Evolutionary conservation across 2,113 vertebrate genomes (phyloP).

Genomic region (Dunckerocampus dactyliophorus): DNA sequence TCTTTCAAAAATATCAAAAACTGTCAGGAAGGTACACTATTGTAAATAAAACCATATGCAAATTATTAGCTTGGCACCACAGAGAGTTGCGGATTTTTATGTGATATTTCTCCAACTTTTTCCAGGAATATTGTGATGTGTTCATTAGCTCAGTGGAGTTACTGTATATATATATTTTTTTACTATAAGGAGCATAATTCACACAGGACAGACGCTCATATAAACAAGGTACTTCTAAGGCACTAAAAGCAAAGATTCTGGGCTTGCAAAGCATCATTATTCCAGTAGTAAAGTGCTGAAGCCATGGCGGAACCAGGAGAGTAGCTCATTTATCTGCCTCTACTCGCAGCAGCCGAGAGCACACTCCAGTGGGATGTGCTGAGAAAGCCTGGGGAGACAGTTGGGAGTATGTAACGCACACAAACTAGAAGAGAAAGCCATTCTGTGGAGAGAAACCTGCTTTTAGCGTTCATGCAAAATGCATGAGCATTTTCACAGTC

Average conservation of each 20-base stretch:
- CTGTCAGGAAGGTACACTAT: not conserved
- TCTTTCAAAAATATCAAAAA: conserved; percentile 23
- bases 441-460: conserved; percentile 16
- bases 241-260: conserved; percentile 53
- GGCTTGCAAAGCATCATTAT: conserved; percentile 67
- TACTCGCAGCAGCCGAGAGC: conserved; percentile 48
- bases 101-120: conserved; percentile 8
- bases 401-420: conserved; percentile 10
- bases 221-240: conserved; percentile 53
- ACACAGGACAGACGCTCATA: conserved; percentile 44
- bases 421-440: conserved; percentile 26
- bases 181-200: conserved; percentile 25
- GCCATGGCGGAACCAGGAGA: conserved; percentile 53
- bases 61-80: not conserved
- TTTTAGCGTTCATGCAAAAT: conserved; percentile 24
- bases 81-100: not conserved
- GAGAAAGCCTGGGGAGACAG: conserved; percentile 41
- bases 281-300: conserved; percentile 62
- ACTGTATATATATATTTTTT: conserved; percentile 12
- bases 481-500: conserved; percentile 18
- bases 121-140: conserved; percentile 18
- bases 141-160: conserved; percentile 36
- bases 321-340: conserved; percentile 70
- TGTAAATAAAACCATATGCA: conserved; percentile 14
- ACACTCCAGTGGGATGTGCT: conserved; percentile 36